phyloP scores from a whole-genome alignment of 2,888 invertebrate species.

The Calameuta pallipes region DNA sequence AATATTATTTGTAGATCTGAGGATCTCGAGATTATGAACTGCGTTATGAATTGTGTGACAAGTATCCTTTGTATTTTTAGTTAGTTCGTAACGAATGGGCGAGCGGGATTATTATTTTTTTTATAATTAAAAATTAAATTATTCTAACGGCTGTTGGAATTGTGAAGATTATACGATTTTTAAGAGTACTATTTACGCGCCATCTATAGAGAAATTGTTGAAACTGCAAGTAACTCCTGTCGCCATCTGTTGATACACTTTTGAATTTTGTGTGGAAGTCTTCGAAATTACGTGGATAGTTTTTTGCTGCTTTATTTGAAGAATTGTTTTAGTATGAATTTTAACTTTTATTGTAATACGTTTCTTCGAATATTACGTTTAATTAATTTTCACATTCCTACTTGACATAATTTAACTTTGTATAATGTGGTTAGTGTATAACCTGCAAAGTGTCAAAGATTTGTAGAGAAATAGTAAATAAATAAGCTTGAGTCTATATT shows the following conservation, averaged over 20 bases:
- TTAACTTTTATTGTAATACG: background rate
- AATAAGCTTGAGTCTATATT: background rate
- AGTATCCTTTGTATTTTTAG: background rate
- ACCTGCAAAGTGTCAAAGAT: background rate
- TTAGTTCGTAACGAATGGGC: background rate
- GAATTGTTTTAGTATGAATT: background rate
- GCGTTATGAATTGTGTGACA: background rate
- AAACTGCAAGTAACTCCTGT: background rate
- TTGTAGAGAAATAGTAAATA: background rate
- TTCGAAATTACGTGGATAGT: background rate
- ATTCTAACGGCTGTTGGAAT: background rate
- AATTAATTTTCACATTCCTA: background rate
- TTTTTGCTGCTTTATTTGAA: background rate
- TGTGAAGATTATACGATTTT: background rate
- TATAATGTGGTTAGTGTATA: background rate
- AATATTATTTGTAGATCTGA: background rate
- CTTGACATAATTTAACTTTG: background rate
- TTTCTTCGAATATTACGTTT: background rate
- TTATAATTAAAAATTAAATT: background rate
- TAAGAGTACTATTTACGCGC: background rate
- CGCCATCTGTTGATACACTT: background rate
- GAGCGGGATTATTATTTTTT: background rate
- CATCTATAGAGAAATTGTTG: background rate
- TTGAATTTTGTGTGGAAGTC: too few relatives aligned
- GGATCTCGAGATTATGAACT: background rate